Base-by-base conservation (phyloP, 2,113 vertebrate species). In the Oryzias javanicus region DNA sequence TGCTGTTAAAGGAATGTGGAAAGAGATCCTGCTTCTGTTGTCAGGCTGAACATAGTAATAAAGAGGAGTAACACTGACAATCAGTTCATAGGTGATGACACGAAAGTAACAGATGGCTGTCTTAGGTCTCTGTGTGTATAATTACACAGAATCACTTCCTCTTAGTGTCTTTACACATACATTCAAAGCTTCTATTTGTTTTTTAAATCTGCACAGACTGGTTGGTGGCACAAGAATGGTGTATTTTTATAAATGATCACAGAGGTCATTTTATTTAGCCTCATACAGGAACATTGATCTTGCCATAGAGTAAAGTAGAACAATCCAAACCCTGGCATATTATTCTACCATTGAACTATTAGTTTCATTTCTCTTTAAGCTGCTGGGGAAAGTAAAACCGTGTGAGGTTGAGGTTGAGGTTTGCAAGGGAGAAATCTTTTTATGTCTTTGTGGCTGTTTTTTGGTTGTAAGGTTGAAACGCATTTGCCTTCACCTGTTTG, bases 71-170 rank as follows among this genome's bases (percentile, higher is more conserved):
- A 67, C 41, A 40, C 29, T 55, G 20, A 66, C 47, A 46, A 16
- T 53, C 13, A 19, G 40, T 42, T 53, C 51, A 16, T 4, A 44
- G 25, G 5, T 20, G 54, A 65, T 66, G 13, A 20, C 1, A 47
- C 69, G 82, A 90, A 86, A 88, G 67, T 63, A 82, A 44, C 86
- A 90, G 86, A 60, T 89, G 88, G 15, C 20, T 15, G 18, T 70
- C 59, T 81, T 69, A 64, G 58, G 20, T 4, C 17, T 24, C 1
- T 56, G 16, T 29, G 63, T 61, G 15, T 88, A 89, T 86, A 81
- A 84, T 86, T 86, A 85, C 19, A 42, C 6, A 4, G 53, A 2
- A 22, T 71, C 81, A 90, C 88, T 91, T 92, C 90, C 84, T 61
- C 48, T 44, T 89, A 70, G 19, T 60, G 56, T 55, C 27, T 55